Percentiles rank a stretch among this genome's conserved stretches.
Evolutionary conservation across 2,113 vertebrate genomes (phyloP).

Genomic region (Merops nubicus): DNA sequence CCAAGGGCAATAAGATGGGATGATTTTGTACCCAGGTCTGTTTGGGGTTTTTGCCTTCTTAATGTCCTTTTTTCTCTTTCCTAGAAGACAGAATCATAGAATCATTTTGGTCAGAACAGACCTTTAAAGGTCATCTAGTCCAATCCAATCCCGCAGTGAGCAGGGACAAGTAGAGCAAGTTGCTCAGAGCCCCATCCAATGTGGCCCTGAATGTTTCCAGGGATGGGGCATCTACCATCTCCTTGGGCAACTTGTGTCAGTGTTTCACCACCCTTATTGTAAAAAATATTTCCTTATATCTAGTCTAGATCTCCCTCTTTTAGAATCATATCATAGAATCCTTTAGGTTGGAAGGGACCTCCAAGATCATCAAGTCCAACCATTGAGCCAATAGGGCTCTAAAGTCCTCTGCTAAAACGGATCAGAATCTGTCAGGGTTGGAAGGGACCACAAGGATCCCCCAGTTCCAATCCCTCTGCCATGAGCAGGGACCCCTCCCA

Average conservation of each 20-base stretch:
- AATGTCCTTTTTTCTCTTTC: neutral
- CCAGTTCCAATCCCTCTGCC: too few species aligned
- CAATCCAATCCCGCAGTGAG: rapidly evolving
- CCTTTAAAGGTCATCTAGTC: neutral
- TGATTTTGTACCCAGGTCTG: neutral
- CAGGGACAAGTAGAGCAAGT: neutral
- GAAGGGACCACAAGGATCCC: too few species aligned
- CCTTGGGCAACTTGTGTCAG: neutral
- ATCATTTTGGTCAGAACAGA: neutral
- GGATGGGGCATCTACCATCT: neutral
- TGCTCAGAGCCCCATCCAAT: neutral
- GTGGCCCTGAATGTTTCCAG: neutral
- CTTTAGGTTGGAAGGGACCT: too few species aligned
- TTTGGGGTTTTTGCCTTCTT: neutral
- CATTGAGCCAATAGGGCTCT: too few species aligned
- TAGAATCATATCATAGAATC: too few species aligned
- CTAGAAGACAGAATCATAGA: neutral
- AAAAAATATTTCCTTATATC: neutral
- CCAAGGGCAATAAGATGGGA: neutral
- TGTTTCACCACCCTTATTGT: rapidly evolving
- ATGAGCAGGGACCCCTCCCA: too few species aligned
- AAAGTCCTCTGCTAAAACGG: too few species aligned
- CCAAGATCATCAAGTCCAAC: too few species aligned
- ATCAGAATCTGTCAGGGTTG: too few species aligned
- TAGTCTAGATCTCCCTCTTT: neutral